Percentiles rank a stretch among this genome's conserved stretches.
Evolutionary conservation across 2,113 vertebrate genomes (phyloP).

Genomic region (Atractosteus spatula): DNA sequence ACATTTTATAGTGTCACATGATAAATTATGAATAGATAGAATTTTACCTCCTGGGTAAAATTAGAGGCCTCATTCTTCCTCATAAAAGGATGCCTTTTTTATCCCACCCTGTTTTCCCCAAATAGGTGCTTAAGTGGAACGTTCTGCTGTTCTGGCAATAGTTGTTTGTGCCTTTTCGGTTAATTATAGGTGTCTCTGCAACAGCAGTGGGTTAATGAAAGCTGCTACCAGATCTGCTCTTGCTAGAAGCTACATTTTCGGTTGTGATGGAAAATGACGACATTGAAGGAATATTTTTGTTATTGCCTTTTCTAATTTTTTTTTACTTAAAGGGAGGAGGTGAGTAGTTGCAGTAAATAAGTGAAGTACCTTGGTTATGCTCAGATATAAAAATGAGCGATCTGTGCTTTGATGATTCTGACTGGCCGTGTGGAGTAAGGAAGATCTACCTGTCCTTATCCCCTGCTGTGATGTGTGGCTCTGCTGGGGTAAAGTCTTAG

Average conservation of each 20-base stretch:
- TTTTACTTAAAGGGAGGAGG: too few relatives aligned
- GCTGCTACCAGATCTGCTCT: conserved; percentile 22
- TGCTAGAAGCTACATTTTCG: conserved; percentile 24
- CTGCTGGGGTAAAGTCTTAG: too few relatives aligned
- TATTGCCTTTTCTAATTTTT: conserved; percentile 15
- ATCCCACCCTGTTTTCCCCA: neutral
- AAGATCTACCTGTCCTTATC: too few relatives aligned
- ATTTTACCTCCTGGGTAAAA: neutral
- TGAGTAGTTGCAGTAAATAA: too few relatives aligned
- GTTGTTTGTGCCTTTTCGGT: conserved; percentile 21
- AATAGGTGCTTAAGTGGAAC: neutral
- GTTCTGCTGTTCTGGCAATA: conserved; percentile 20
- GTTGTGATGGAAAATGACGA: conserved; percentile 31
- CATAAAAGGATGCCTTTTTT: neutral
- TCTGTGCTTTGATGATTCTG: too few relatives aligned
- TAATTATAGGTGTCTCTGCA: conserved; percentile 29
- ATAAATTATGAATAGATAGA: neutral
- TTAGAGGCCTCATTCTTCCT: neutral
- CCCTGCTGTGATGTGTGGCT: too few relatives aligned
- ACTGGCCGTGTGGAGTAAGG: too few relatives aligned
- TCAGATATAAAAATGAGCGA: too few relatives aligned
- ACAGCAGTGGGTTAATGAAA: conserved; percentile 27
- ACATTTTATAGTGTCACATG: neutral
- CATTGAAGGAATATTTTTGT: conserved; percentile 32
- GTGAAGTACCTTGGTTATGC: too few relatives aligned